Base-by-base conservation (phyloP, 1,140 invertebrate species). In the Temnothorax nylanderi region DNA sequence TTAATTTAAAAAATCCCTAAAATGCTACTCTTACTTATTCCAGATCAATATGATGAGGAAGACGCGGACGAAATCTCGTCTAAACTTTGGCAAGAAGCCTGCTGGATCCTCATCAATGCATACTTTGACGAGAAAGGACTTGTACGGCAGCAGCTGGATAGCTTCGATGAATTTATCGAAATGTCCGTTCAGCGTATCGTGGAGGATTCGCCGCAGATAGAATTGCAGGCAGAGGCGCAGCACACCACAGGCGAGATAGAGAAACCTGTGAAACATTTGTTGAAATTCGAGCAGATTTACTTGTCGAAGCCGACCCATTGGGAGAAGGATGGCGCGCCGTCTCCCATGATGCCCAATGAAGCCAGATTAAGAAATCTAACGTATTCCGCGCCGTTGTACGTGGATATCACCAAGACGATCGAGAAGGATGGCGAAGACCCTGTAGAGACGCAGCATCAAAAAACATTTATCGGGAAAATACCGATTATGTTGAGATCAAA, bases 121-220 rank as follows among this genome's bases (percentile, higher is more conserved):
- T 99, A 99, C 95, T 99, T 99, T 95, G 99, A 99, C 94, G 99
- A 99, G 94, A 99, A 99, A 96, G 99, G 98, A 95, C 96, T 99
- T 62, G 99, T 99, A n/a, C 96, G 99, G 71, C 99, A 99, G 94
- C 99, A 99, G 93, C 95, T 99, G 87, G 99, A 99, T 93, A 99
- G 99, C 91, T 99, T 99, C 95, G 99, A 99, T 96, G 99, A 99
- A 96, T 99, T 99, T 94, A 99, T 99, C 95, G 99, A 99, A 94
- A 99, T 99, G 99, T 99, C 99, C 13, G 99, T 99, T 32, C 99
- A 99, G 93, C 96, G 99, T 89, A 99, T 99, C 94, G 99, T 99
- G 2, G 99, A 99, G 96, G 99, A 99, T 95, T 99, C 99, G 0
- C 99, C 99, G 16, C 98, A 98, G 76, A 99, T 99, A 87, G 99